Percentiles rank a stretch among this genome's conserved stretches.
Conservation (phyloP, 2,888 invertebrate genomes). For the Andrena haemorrhoa region DNA sequence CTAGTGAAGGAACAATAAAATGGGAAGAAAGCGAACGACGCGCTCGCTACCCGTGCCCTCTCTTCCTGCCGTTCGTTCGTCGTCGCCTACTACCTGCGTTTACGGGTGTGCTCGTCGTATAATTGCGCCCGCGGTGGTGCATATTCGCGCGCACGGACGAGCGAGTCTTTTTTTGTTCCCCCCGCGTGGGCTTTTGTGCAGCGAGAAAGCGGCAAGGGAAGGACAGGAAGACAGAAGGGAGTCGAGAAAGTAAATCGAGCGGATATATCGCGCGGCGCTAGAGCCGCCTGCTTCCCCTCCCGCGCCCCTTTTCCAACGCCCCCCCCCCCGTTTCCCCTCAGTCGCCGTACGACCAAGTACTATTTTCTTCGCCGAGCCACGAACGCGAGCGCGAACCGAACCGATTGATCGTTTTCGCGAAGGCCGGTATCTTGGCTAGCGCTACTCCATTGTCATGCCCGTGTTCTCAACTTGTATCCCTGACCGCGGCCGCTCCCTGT, state of each 20-base stretch:
- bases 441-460: constrained; percentile 55
- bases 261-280: constrained; percentile 72
- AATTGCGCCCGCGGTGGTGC: constrained; percentile 72
- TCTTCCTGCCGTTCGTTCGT: constrained; percentile 8
- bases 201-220: constrained; percentile 67
- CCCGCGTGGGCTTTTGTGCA: constrained; percentile 65
- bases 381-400: constrained; percentile 44
- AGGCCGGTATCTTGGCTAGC: constrained; percentile 52
- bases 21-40: constrained; percentile 50
- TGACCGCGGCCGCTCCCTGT: background rate
- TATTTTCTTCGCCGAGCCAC: constrained; percentile 59
- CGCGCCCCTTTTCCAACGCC: background rate
- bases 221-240: constrained; percentile 76
- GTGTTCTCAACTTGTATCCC: constrained; percentile 54
- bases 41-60: constrained; percentile 25
- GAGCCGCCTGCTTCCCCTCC: constrained; percentile 16
- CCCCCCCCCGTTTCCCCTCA: background rate
- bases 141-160: constrained; percentile 71
- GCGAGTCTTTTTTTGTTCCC: constrained; percentile 68
- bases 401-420: constrained; percentile 66
- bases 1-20: constrained; percentile 53
- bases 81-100: constrained; percentile 59
- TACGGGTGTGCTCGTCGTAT: constrained; percentile 65
- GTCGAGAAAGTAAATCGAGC: constrained; percentile 74
- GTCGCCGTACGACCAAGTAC: constrained; percentile 23